Conservation (phyloP, 2,888 invertebrate genomes). For the Apamea monoglypha region DNA sequence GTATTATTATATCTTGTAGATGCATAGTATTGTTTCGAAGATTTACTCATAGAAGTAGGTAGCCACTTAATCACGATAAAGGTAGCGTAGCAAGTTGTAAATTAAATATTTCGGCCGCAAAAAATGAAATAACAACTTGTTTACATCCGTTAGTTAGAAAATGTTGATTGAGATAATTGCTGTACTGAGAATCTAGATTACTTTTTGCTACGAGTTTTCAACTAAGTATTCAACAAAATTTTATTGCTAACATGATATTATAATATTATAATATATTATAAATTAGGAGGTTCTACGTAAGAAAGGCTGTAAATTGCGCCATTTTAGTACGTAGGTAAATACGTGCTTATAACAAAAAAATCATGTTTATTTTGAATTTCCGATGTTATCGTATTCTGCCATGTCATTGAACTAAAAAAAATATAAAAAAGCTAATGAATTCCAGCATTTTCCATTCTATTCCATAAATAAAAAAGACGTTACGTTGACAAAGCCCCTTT, state of each 20-base stretch:
- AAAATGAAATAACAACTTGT: constrained; percentile 6
- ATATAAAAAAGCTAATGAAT: constrained; percentile 28
- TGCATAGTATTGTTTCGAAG: background rate
- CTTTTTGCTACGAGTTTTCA: too few species aligned
- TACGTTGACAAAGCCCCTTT: constrained; percentile 65
- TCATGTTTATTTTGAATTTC: background rate
- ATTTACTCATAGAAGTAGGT: background rate
- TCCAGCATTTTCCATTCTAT: constrained; percentile 33
- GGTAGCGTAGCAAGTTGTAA: constrained; percentile 12
- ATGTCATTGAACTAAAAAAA: constrained; percentile 30
- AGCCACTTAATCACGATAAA: background rate
- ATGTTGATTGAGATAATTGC: constrained; percentile 19
- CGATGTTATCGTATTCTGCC: background rate
- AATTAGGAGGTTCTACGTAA: background rate
- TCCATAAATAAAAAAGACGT: constrained; percentile 59
- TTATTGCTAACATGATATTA: too few species aligned
- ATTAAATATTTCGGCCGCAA: background rate
- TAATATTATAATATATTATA: too few species aligned
- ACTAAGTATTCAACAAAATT: background rate
- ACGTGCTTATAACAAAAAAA: background rate
- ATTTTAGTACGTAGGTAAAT: background rate
- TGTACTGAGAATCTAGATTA: constrained; percentile 15
- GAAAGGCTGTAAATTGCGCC: background rate
- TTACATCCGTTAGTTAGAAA: constrained; percentile 18
- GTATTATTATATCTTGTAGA: background rate